Conservation (phyloP, 2,888 invertebrate genomes). For the Amiota communis region DNA sequence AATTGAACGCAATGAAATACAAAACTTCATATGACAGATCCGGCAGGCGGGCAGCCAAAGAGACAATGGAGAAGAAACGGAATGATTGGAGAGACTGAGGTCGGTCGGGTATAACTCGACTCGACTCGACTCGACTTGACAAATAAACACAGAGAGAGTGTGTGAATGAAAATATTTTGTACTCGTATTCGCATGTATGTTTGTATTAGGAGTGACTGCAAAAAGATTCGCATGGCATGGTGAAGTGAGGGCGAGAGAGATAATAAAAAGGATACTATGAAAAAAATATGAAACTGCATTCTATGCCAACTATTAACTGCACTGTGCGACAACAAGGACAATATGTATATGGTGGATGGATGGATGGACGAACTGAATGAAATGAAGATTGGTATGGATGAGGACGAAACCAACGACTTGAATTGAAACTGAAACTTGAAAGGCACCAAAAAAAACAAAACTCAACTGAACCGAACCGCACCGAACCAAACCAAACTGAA, state of each 20-base stretch:
- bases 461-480: neutral
- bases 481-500: neutral
- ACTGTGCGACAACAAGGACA: neutral
- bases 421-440: conserved; percentile 18
- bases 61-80: neutral
- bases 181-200: too few species aligned
- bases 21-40: conserved; percentile 17
- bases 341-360: too few species aligned
- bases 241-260: neutral
- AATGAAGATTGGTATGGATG: too few species aligned
- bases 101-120: too few species aligned
- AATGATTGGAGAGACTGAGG: too few species aligned
- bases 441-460: conserved; percentile 18
- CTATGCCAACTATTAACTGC: conserved; percentile 13
- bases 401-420: too few species aligned
- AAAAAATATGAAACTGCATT: conserved; percentile 15
- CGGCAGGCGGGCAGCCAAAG: conserved; percentile 22
- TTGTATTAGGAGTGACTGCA: too few species aligned
- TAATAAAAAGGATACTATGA: conserved; percentile 39
- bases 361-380: too few species aligned
- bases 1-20: conserved; percentile 27
- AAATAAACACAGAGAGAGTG: neutral
- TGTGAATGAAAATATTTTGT: too few species aligned
- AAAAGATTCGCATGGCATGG: too few species aligned
- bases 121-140: neutral